Conservation (phyloP, 1,140 invertebrate genomes). For the Tetramorium simillimum region DNA sequence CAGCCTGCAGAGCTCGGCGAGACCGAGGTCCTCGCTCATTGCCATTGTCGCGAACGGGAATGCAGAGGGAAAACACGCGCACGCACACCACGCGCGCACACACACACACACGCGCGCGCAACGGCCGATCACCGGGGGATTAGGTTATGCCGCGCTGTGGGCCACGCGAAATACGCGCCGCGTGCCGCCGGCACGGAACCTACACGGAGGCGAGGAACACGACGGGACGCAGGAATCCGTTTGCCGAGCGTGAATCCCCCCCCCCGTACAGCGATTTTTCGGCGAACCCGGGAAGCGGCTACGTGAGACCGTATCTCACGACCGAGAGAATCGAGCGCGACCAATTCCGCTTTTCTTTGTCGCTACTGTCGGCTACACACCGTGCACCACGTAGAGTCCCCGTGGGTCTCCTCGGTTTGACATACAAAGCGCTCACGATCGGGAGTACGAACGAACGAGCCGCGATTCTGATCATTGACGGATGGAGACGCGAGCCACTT, state of each 20-base stretch:
- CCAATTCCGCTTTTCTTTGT: constrained; percentile 65
- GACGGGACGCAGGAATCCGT: too few relatives aligned
- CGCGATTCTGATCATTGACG: neutral
- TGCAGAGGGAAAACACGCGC: neutral
- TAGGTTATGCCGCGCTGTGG: constrained; percentile 71
- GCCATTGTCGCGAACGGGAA: constrained; percentile 84
- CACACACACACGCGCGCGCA: constrained; percentile 41
- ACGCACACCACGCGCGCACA: constrained; percentile 30
- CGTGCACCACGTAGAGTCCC: neutral
- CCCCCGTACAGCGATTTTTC: too few relatives aligned
- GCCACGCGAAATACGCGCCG: neutral
- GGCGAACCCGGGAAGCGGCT: too few relatives aligned
- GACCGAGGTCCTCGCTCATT: constrained; percentile 89
- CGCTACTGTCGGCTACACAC: constrained; percentile 16
- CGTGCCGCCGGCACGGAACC: too few relatives aligned
- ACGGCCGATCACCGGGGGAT: constrained; percentile 16
- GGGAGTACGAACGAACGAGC: neutral
- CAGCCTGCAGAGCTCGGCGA: constrained; percentile 89
- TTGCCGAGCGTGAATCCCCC: too few relatives aligned
- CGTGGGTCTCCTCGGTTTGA: neutral
- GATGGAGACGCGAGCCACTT: neutral
- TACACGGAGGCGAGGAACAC: neutral
- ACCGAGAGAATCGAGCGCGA: constrained; percentile 67
- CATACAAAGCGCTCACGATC: neutral
- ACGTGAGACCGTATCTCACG: constrained; percentile 57